Evolutionary conservation across 1,140 invertebrate genomes (phyloP).

Genomic region (Musca domestica): DNA sequence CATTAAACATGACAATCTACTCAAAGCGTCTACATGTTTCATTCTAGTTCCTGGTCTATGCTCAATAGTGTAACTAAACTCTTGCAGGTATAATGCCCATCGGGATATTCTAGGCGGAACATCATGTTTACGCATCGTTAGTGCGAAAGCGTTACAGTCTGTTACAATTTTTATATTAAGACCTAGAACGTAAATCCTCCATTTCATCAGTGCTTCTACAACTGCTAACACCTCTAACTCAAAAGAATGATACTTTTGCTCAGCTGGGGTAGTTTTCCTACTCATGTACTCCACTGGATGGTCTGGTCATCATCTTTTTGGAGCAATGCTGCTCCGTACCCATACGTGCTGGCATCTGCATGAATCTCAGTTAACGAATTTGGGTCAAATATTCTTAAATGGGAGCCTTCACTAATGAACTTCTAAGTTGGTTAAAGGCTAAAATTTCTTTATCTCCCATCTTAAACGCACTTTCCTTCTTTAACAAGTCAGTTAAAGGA

Average conservation of each 20-base stretch:
- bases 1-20: conserved; percentile 3
- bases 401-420: too few relatives aligned
- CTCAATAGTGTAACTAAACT: conserved; percentile 26
- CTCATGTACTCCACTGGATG: conserved; percentile 28
- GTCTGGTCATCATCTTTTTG: too few relatives aligned
- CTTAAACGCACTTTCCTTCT: too few relatives aligned
- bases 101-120: conserved; percentile 25
- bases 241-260: conserved; percentile 38
- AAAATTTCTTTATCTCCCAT: too few relatives aligned
- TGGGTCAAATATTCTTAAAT: too few relatives aligned
- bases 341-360: too few relatives aligned
- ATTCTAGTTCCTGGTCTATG: conserved; percentile 27
- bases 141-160: conserved; percentile 29
- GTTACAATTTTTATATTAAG: conserved; percentile 28
- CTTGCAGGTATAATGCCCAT: conserved; percentile 26
- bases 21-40: conserved; percentile 19
- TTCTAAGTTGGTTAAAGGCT: too few relatives aligned
- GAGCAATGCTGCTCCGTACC: too few relatives aligned
- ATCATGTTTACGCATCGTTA: conserved; percentile 28
- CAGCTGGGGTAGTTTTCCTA: conserved; percentile 30
- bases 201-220: conserved; percentile 26
- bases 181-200: conserved; percentile 26
- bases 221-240: conserved; percentile 36
- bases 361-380: too few relatives aligned
- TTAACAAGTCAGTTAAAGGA: too few relatives aligned